Evolutionary conservation across 2,888 invertebrate species (phyloP), one percentile per base, ranked within the genome.

Genomic region (Cetonia aurata): DNA sequence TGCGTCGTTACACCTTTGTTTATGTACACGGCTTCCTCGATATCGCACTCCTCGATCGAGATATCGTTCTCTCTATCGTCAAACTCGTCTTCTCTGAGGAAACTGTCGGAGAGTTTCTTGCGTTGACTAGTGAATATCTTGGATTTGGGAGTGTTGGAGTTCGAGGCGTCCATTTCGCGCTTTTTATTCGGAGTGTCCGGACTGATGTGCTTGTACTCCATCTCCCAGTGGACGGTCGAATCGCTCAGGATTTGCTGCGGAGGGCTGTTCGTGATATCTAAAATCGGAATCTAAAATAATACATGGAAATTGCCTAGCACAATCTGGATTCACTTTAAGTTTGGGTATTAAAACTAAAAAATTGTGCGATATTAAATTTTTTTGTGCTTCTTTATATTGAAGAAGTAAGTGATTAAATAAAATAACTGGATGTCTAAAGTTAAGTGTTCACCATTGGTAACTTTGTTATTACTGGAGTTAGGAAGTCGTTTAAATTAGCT

Each of bases 81-180:
- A 3, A 72, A 72, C 53, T 80, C 77, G 31, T 80, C 80, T 31
- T 75, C 73, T 70, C 79, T 80, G 8, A 74, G 70, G 73, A 85
- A 84, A 76, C 84, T 84, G 73, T 83, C 81, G 0, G 84, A 84
- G 15, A 85, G 77, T 75, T 84, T 83, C 78, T 85, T 85, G 48
- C 84, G 77, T 72, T 84, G 83, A 74, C 83, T 81, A 55, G 76
- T 79, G 71, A 82, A 81, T 42, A 80, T 77, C 74, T 80, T 81
- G 6, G 83, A 82, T 70, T 81, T 83, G 0, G 84, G 84, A 4
- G 84, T 84, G 62, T 79, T 79, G 1, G 79, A 75, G 71, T 79
- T 80, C 3, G 83, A 83, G 10, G 82, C 75, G 31, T 84, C 84
- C 81, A 83, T 83, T 71, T 78, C 76, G 31, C 75, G 70, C 12